Percentiles rank a stretch among this genome's conserved stretches.
These are phyloP conservation scores for Gasterosteus nipponicus DNA, from an alignment of 2,113 vertebrate genomes.

Conservation along the genomic window DNA sequence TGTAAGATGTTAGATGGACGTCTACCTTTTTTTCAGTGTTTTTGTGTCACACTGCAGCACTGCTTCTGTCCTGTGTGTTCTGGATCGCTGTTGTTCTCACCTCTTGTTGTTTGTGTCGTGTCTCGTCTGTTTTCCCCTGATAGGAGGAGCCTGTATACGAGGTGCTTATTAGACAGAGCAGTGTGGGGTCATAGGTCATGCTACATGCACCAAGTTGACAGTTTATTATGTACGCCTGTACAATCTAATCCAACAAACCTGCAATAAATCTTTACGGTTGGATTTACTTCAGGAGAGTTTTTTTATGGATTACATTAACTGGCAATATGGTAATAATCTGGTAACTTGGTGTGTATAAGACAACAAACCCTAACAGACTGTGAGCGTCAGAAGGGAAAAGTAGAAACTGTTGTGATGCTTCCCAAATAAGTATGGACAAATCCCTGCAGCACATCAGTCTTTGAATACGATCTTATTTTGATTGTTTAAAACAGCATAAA, in stretches of 20 bases:
- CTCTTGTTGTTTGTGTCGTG: constrained; percentile 61
- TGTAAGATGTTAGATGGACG: constrained; percentile 39
- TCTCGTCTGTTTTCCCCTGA: constrained; percentile 64
- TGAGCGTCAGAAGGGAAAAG: constrained; percentile 38
- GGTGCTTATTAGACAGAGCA: constrained; percentile 74
- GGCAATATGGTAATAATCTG: constrained; percentile 2
- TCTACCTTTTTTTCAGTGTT: constrained; percentile 17
- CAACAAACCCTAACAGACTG: constrained; percentile 11
- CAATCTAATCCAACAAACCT: constrained; percentile 3
- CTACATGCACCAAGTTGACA: constrained; percentile 3
- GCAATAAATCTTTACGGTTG: not conserved
- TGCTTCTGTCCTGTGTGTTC: constrained; percentile 26
- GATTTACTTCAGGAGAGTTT: constrained; percentile 12
- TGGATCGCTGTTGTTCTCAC: constrained; percentile 61
- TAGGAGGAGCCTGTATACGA: constrained; percentile 84
- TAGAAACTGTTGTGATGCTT: constrained; percentile 3
- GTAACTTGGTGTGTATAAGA: not conserved
- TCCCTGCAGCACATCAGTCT: not conserved
- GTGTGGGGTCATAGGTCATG: constrained; percentile 57
- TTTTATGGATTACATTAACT: constrained; percentile 1
- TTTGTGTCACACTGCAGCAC: not conserved
- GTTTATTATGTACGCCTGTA: constrained; percentile 8
- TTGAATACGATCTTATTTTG: constrained; percentile 4
- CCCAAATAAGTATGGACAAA: not conserved
- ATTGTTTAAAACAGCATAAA: not conserved